Conservation (phyloP, 2,113 vertebrate genomes). For the Riparia riparia region DNA sequence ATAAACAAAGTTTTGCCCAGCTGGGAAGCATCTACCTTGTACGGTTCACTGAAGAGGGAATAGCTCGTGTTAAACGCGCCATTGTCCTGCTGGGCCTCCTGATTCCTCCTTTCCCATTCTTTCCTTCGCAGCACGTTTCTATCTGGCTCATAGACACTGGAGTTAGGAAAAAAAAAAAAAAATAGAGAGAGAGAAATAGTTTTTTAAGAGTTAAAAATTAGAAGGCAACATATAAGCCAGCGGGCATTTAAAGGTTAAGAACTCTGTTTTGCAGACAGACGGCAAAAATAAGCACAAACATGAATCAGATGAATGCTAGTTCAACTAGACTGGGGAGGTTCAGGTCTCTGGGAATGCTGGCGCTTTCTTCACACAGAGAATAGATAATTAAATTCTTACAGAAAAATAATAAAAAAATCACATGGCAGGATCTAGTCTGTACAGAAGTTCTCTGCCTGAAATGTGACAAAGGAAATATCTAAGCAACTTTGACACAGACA, state of each 20-base stretch:
- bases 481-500: conserved; percentile 61
- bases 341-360: neutral
- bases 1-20: neutral
- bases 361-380: conserved; percentile 43
- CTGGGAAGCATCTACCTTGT: conserved; percentile 77
- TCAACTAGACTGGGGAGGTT: conserved; percentile 8
- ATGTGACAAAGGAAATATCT: conserved; percentile 54
- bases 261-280: conserved; percentile 54
- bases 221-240: neutral
- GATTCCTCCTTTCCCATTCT: conserved; percentile 82
- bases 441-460: conserved; percentile 29
- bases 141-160: conserved; percentile 81
- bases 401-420: conserved; percentile 31
- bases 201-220: conserved; percentile 50
- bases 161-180: neutral
- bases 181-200: neutral
- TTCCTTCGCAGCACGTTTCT: conserved; percentile 82
- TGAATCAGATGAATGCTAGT: conserved; percentile 47
- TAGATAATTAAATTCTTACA: conserved; percentile 62
- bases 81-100: conserved; percentile 80
- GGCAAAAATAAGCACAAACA: conserved; percentile 52
- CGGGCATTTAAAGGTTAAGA: neutral
- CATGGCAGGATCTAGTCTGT: conserved; percentile 39
- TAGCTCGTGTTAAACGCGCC: conserved; percentile 74
- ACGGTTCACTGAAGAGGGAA: conserved; percentile 84